Evolutionary conservation across 1,140 invertebrate species (phyloP).

Genomic region (Geopemphigus sp.): DNA sequence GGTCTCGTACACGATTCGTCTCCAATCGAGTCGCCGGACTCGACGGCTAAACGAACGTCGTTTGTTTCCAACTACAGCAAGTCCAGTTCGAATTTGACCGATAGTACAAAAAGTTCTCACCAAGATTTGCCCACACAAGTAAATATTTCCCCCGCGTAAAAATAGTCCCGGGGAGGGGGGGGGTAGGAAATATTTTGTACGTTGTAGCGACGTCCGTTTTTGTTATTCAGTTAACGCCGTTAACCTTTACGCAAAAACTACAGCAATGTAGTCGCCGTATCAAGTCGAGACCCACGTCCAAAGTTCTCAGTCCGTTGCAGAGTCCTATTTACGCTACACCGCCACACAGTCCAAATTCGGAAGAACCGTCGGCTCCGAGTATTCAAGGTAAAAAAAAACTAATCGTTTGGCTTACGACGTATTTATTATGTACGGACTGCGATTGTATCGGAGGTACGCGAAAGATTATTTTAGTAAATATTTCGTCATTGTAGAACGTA

Average conservation of each 20-base stretch:
- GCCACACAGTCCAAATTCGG: slow-evolving; percentile 74
- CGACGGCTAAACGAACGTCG: slow-evolving; percentile 68
- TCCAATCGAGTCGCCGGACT: slow-evolving; percentile 64
- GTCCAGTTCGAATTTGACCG: slow-evolving; percentile 69
- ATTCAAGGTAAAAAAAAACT: slow-evolving; percentile 25
- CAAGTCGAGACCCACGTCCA: slow-evolving; percentile 65
- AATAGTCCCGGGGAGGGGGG: no score
- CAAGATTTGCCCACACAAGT: slow-evolving; percentile 54
- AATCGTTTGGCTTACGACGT: background rate
- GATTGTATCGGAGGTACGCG: no score
- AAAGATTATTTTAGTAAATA: no score
- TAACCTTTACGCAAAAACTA: slow-evolving; percentile 75
- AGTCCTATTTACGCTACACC: slow-evolving; percentile 81
- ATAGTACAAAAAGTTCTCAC: slow-evolving; percentile 65
- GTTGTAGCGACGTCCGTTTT: no score
- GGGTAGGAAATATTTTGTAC: no score
- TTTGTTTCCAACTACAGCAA: slow-evolving; percentile 71
- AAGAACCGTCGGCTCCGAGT: slow-evolving; percentile 45
- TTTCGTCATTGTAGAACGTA: no score
- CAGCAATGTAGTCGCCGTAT: slow-evolving; percentile 65
- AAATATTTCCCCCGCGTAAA: slow-evolving; percentile 48
- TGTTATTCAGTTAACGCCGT: slow-evolving; percentile 53
- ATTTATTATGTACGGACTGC: background rate
- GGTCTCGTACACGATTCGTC: slow-evolving; percentile 42
- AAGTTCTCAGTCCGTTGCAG: slow-evolving; percentile 72